Conservation (phyloP, 1,140 invertebrate species). For the Aphis craccivora region DNA sequence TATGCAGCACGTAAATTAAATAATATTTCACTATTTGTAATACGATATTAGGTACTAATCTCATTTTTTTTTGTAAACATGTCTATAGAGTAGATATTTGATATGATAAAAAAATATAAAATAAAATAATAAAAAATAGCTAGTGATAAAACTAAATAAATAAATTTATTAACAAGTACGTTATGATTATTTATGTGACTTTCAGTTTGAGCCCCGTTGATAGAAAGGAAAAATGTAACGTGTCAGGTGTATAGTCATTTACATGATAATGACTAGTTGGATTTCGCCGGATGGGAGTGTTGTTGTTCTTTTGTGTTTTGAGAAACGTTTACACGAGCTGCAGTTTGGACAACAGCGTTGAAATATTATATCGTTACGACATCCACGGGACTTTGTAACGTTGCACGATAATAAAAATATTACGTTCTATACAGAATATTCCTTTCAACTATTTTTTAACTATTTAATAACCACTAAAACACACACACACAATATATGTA, state of each 20-base stretch:
- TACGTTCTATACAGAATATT: not conserved
- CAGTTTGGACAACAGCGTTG: not conserved
- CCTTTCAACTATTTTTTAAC: not conserved
- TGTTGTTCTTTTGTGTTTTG: not conserved
- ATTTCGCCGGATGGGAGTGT: slow-evolving; percentile 13
- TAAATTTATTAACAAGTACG: not conserved
- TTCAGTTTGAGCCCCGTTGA: not conserved
- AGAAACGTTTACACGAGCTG: not conserved
- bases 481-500: not conserved
- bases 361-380: not conserved
- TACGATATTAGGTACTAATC: not conserved
- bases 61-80: not conserved
- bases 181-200: not conserved
- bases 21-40: not conserved
- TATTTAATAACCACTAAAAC: not conserved
- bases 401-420: not conserved
- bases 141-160: not conserved
- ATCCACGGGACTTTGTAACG: not conserved
- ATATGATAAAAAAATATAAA: not conserved
- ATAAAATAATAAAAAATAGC: not conserved
- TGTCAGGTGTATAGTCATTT: not conserved
- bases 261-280: slow-evolving; percentile 24
- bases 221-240: not conserved
- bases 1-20: not conserved
- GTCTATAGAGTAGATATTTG: too few species aligned